Evolutionary conservation across 2,797 vertebrate species (phyloP).

Genomic region (Lacerta viridis): DNA sequence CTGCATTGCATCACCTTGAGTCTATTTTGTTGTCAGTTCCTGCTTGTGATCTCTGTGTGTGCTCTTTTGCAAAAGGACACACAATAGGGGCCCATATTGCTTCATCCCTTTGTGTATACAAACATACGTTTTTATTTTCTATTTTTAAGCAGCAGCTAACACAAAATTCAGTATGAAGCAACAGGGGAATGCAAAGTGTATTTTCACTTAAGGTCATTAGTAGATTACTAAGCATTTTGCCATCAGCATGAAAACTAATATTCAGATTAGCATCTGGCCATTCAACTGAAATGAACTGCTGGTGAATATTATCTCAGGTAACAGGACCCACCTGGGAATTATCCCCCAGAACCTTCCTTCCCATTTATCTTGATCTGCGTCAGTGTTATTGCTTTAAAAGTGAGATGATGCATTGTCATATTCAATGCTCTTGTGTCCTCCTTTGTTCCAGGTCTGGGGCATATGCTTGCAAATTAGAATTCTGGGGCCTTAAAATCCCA

Average conservation of each 20-base stretch:
- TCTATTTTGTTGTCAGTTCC: not conserved
- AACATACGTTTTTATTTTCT: not conserved
- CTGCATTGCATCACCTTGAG: not conserved
- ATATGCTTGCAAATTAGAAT: conserved; percentile 40
- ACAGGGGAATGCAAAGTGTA: conserved; percentile 2
- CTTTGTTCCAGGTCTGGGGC: conserved; percentile 37
- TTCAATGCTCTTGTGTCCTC: conserved; percentile 7
- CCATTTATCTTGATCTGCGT: conserved; percentile 64
- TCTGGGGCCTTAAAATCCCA: conserved; percentile 22
- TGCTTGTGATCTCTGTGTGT: not conserved
- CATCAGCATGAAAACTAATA: not conserved
- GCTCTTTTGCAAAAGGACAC: not conserved
- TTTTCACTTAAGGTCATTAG: not conserved
- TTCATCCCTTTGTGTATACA: not conserved
- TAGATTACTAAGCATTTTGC: conserved; percentile 28
- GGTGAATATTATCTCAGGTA: conserved; percentile 27
- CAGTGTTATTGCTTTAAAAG: conserved; percentile 68
- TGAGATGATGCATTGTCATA: conserved; percentile 33
- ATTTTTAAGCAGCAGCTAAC: conserved; percentile 29
- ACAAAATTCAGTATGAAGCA: not conserved
- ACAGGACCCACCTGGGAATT: conserved; percentile 38
- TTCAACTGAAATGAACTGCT: conserved; percentile 7
- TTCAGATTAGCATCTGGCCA: conserved; percentile 5
- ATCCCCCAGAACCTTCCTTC: not conserved
- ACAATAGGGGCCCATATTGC: not conserved